phyloP scores from a whole-genome alignment of 37 sponge, comb jelly and placozoan species.

The Geodia barretti region DNA sequence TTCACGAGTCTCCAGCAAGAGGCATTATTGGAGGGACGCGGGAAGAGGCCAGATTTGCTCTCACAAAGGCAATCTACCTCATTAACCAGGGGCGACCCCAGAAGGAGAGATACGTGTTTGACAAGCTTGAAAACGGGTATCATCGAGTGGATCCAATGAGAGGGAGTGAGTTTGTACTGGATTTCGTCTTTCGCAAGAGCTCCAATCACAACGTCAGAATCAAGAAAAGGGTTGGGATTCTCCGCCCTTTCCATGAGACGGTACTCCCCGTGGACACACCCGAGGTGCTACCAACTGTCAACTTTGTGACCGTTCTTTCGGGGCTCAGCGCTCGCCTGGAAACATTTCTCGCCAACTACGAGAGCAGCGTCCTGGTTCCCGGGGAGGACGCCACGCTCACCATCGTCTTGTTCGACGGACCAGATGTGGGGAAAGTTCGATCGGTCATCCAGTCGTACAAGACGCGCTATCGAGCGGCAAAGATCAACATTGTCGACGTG shows the following conservation, averaged over 20 bases:
- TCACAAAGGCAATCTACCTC: slow-evolving; percentile 59
- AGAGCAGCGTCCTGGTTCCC: slow-evolving; percentile 22
- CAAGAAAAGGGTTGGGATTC: slow-evolving; percentile 46
- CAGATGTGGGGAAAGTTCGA: slow-evolving; percentile 43
- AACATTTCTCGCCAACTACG: slow-evolving; percentile 54
- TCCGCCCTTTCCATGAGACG: slow-evolving; percentile 51
- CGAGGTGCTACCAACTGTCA: slow-evolving; percentile 29
- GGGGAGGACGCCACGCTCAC: slow-evolving; percentile 59
- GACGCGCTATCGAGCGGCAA: slow-evolving; percentile 36
- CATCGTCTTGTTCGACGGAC: slow-evolving; percentile 63
- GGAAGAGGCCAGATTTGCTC: slow-evolving; percentile 50
- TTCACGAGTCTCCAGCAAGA: slow-evolving; percentile 48
- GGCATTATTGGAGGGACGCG: slow-evolving; percentile 63
- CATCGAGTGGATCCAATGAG: slow-evolving; percentile 68
- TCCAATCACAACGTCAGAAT: background rate
- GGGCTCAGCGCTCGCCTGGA: slow-evolving; percentile 59
- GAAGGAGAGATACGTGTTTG: slow-evolving; percentile 46
- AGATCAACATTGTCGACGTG: slow-evolving; percentile 22
- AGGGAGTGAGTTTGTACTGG: slow-evolving; percentile 76
- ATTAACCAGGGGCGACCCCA: slow-evolving; percentile 42
- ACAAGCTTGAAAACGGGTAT: slow-evolving; percentile 66
- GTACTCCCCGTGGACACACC: slow-evolving; percentile 29
- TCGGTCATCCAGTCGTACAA: slow-evolving; percentile 21
- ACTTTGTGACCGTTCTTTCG: slow-evolving; percentile 53
- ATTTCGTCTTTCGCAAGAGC: slow-evolving; percentile 54